Percentiles rank a stretch among this genome's conserved stretches.
These are phyloP conservation scores for Blastobasis lacticolella DNA, from an alignment of 2,888 invertebrate genomes.

Conservation along the genomic window DNA sequence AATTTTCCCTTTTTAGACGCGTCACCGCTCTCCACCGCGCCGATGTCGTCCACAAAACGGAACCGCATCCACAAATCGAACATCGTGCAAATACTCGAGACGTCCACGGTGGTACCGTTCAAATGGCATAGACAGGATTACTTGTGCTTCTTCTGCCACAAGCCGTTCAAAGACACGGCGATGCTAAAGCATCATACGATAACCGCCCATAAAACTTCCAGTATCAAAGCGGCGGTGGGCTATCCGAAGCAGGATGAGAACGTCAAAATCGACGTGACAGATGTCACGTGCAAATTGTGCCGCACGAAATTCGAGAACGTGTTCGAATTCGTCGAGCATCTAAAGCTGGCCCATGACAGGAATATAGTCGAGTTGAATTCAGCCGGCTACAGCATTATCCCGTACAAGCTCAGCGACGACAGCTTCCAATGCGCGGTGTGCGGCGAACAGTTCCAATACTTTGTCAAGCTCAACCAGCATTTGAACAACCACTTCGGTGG, in stretches of 20 bases:
- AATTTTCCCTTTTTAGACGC: constrained; percentile 56
- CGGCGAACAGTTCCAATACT: constrained; percentile 44
- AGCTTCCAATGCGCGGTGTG: constrained; percentile 48
- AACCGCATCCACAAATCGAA: constrained; percentile 57
- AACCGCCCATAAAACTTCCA: constrained; percentile 36
- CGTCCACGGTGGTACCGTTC: constrained; percentile 49
- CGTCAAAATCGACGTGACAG: constrained; percentile 55
- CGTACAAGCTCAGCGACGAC: constrained; percentile 39
- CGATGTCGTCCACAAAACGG: constrained; percentile 48
- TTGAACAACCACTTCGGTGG: constrained; percentile 58
- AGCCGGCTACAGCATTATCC: constrained; percentile 43
- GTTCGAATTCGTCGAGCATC: constrained; percentile 33
- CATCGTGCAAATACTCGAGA: constrained; percentile 47
- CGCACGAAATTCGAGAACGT: constrained; percentile 23
- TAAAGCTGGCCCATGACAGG: constrained; percentile 33
- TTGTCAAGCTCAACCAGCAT: constrained; percentile 57
- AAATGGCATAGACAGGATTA: constrained; percentile 63
- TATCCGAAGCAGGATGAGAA: constrained; percentile 54
- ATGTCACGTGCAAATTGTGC: constrained; percentile 38
- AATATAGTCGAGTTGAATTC: constrained; percentile 30
- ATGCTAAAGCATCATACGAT: constrained; percentile 53
- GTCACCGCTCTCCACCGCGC: constrained; percentile 31
- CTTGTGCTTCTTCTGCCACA: constrained; percentile 60
- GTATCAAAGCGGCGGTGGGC: constrained; percentile 45
- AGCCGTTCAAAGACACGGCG: constrained; percentile 37